Percentiles rank a stretch among this genome's conserved stretches.
These are phyloP conservation scores for Criorhina ranunculi DNA, from an alignment of 2,888 invertebrate species.

Conservation along the genomic window DNA sequence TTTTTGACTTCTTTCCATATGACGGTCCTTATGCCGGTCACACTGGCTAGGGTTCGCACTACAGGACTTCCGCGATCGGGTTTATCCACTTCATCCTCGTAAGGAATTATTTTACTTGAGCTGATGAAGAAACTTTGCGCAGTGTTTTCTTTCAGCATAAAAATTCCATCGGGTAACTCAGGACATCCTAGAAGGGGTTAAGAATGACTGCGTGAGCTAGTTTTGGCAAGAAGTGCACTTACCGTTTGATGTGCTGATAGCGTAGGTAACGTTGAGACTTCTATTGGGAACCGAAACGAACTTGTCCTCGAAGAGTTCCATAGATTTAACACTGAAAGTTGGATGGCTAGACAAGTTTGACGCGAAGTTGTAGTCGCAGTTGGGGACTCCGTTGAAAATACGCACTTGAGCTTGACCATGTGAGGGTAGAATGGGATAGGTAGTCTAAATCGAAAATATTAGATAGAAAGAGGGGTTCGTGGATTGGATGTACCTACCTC, in stretches of 20 bases:
- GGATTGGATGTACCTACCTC: constrained; percentile 85
- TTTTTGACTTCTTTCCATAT: constrained; percentile 78
- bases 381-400: constrained; percentile 88
- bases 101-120: constrained; percentile 71
- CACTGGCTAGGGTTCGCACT: constrained; percentile 80
- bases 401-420: constrained; percentile 88
- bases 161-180: constrained; percentile 30
- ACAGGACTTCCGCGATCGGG: constrained; percentile 81
- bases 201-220: not conserved
- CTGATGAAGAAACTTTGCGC: constrained; percentile 81
- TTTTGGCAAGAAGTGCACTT: constrained; percentile 39
- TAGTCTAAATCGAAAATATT: constrained; percentile 85
- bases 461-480: not conserved
- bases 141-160: constrained; percentile 50
- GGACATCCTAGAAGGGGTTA: constrained; percentile 63
- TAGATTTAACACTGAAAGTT: constrained; percentile 77
- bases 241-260: constrained; percentile 76
- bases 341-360: constrained; percentile 77
- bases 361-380: constrained; percentile 83
- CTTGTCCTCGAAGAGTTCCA: constrained; percentile 79
- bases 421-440: constrained; percentile 87
- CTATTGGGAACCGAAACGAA: constrained; percentile 75
- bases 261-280: constrained; percentile 52
- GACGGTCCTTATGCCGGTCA: constrained; percentile 75
- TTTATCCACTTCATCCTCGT: constrained; percentile 80